Evolutionary conservation across 2,888 invertebrate species (phyloP), one percentile per base, ranked within the genome.

Genomic region (Lepidochrysops patricia): DNA sequence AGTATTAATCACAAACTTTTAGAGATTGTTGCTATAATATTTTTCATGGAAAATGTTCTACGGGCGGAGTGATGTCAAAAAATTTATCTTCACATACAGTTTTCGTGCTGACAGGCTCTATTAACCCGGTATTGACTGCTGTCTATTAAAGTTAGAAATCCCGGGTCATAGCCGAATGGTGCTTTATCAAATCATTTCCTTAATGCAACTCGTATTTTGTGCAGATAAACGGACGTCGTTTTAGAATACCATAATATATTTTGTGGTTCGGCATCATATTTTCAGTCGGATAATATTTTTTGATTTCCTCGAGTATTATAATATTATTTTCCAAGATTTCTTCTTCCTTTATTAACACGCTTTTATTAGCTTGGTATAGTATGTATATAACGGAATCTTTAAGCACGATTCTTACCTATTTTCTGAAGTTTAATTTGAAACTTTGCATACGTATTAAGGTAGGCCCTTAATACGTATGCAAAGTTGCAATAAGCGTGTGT

Each of bases 111-210:
- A 57, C 57, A 57, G 57, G 25, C 26, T 26, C 57, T 43, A 43
- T 43, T 57, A 43, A 57, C 37, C 57, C 57, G 37, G 57, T 57
- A 57, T 43, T 26, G 57, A 27, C 57, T 43, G 57, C 57, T 57
- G 57, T 57, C 57, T 37, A 57, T 57, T 57, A 57, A 57, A 26
- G 57, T 57, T 57, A 57, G 57, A 37, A 57, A 54, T 19, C 25
- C 34, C 57, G 29, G 54, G 37, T 34, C 37, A 26, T 43, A 57
- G 34, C 43, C 27, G 37, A 37, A 57, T 26, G 27, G 57, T 9
- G 26, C 57, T 57, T 26, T 37, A 43, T 26, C 43, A 57, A 25
- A 43, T 57, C 26, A 35, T 37, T 13, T 27, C 27, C 15, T 37
- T 27, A 43, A 43, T 57, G 26, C 29, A 32, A 19, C 54, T 54